phyloP scores from a whole-genome alignment of 2,888 invertebrate species.

The Pedicia rivosa region DNA sequence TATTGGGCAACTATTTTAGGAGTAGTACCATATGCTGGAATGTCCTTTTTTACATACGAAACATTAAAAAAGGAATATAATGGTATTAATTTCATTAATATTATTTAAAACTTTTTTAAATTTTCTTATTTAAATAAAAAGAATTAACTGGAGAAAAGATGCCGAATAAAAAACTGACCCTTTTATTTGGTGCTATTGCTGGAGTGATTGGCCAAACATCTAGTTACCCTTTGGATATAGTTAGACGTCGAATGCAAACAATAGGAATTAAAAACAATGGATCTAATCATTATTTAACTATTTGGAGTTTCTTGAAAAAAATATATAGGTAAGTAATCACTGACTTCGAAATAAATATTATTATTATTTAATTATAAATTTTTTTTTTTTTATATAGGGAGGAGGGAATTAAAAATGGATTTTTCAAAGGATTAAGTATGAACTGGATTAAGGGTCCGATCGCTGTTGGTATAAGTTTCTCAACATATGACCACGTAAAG shows the following conservation, averaged over 20 bases:
- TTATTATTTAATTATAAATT: background rate
- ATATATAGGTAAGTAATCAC: conserved; percentile 46
- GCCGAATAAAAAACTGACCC: conserved; percentile 43
- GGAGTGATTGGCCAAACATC: conserved; percentile 89
- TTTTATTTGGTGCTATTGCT: conserved; percentile 77
- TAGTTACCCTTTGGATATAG: conserved; percentile 92
- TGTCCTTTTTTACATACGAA: conserved; percentile 95
- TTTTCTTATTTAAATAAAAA: conserved; percentile 14
- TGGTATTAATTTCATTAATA: conserved; percentile 37
- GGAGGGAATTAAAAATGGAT: conserved; percentile 77
- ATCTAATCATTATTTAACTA: conserved; percentile 40
- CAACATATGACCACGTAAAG: conserved; percentile 74
- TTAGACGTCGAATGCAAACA: conserved; percentile 48
- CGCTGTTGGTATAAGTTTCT: conserved; percentile 90
- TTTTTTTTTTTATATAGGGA: conserved; percentile 36
- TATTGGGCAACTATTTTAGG: conserved; percentile 83
- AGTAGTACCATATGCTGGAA: conserved; percentile 92
- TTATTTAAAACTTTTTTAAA: background rate
- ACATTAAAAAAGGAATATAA: conserved; percentile 66
- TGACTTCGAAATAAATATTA: background rate
- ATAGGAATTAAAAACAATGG: conserved; percentile 32
- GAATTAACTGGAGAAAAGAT: conserved; percentile 30
- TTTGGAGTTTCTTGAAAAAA: conserved; percentile 45
- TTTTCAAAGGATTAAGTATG: conserved; percentile 98
- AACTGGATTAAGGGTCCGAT: conserved; percentile 95